Conservation (phyloP, 2,888 invertebrate species). For the Diachrysia chrysitis region DNA sequence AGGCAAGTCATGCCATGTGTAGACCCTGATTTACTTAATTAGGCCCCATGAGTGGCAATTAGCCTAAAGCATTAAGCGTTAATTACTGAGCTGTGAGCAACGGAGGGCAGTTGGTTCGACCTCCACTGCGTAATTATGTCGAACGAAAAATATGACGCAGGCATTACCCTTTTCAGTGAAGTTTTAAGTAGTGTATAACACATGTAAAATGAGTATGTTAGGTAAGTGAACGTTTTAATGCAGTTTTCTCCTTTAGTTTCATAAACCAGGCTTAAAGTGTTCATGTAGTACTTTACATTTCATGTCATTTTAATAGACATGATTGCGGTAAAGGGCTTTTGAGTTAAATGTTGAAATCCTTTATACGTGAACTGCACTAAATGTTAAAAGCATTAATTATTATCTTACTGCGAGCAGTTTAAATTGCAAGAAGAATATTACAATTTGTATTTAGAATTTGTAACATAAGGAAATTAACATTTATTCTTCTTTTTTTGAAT, state of each 20-base stretch:
- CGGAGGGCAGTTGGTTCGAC: not conserved
- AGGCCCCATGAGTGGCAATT: constrained; percentile 27
- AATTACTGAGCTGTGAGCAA: constrained; percentile 9
- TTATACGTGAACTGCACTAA: not conserved
- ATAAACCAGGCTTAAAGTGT: not conserved
- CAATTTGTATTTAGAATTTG: not conserved
- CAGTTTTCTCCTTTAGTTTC: not conserved
- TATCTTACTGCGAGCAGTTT: not conserved
- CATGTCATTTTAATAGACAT: not conserved
- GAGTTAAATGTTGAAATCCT: not conserved
- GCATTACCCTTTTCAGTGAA: not conserved
- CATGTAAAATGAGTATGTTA: not conserved
- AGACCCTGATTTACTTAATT: constrained; percentile 15
- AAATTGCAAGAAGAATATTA: not conserved
- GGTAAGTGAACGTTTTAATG: not conserved
- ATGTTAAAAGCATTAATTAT: not conserved
- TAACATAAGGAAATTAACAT: not conserved
- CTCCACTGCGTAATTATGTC: not conserved
- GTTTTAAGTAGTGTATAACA: not conserved
- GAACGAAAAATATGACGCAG: constrained; percentile 2
- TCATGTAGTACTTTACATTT: not conserved
- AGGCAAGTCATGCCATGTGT: constrained; percentile 6
- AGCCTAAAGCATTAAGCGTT: constrained; percentile 25
- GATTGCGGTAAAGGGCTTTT: not conserved
- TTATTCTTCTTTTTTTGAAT: not conserved